Evolutionary conservation across 2,888 invertebrate species (phyloP).

Genomic region (Tetramorium bicarinatum): DNA sequence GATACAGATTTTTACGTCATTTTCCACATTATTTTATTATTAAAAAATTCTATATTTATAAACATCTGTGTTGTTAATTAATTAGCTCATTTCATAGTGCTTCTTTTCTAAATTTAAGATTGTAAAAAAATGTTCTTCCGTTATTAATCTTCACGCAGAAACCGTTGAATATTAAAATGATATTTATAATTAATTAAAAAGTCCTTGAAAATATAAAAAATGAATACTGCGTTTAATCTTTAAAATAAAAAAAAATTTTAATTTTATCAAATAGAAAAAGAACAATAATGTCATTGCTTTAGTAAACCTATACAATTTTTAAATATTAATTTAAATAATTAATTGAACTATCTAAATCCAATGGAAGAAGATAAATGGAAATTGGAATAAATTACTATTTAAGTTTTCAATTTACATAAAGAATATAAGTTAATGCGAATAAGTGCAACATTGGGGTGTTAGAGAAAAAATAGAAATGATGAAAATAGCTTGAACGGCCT

Average conservation of each 20-base stretch:
- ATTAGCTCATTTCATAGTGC: background rate
- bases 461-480: conserved; percentile 21
- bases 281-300: background rate
- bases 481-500: conserved; percentile 60
- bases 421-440: background rate
- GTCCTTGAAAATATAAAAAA: background rate
- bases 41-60: conserved; percentile 5
- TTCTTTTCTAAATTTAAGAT: background rate
- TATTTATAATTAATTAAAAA: conserved; percentile 14
- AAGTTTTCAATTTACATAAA: conserved; percentile 1
- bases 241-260: background rate
- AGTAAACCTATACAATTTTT: too few species aligned
- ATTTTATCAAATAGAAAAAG: background rate
- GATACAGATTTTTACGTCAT: background rate
- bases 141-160: background rate
- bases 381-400: background rate
- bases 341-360: background rate
- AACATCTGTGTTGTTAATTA: background rate
- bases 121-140: background rate
- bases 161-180: background rate
- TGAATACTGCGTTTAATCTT: background rate
- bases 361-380: background rate
- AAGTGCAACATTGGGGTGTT: background rate
- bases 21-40: background rate
- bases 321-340: background rate